phyloP scores from a whole-genome alignment of 2,797 vertebrate species.

The Syndactyla subalaris region DNA sequence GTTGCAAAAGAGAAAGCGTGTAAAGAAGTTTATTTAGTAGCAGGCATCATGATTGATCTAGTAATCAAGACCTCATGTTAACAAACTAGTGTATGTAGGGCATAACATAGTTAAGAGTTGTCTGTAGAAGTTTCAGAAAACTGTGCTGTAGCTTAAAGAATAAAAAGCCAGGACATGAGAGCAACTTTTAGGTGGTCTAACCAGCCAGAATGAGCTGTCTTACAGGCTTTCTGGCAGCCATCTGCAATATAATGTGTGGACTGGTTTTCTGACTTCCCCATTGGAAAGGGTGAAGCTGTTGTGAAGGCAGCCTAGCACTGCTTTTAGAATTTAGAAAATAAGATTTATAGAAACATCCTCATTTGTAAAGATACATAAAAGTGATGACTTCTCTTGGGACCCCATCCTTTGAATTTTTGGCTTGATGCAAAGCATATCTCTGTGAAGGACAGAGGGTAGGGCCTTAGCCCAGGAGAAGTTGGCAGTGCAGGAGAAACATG shows the following conservation, averaged over 20 bases:
- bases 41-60: background rate
- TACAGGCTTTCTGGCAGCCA: background rate
- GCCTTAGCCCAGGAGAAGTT: background rate
- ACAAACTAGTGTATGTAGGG: background rate
- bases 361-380: background rate
- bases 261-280: background rate
- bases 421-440: background rate
- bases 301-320: background rate
- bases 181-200: background rate
- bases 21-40: background rate
- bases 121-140: background rate
- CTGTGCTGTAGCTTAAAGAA: background rate
- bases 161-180: background rate
- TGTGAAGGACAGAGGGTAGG: background rate
- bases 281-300: background rate
- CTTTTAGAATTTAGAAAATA: background rate
- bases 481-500: background rate
- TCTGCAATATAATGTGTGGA: background rate
- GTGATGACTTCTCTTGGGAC: background rate
- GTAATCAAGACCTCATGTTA: background rate
- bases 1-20: background rate
- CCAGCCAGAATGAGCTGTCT: background rate
- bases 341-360: background rate
- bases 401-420: background rate
- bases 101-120: background rate